Conservation (phyloP, 2,797 vertebrate genomes). For the Sparus aurata region DNA sequence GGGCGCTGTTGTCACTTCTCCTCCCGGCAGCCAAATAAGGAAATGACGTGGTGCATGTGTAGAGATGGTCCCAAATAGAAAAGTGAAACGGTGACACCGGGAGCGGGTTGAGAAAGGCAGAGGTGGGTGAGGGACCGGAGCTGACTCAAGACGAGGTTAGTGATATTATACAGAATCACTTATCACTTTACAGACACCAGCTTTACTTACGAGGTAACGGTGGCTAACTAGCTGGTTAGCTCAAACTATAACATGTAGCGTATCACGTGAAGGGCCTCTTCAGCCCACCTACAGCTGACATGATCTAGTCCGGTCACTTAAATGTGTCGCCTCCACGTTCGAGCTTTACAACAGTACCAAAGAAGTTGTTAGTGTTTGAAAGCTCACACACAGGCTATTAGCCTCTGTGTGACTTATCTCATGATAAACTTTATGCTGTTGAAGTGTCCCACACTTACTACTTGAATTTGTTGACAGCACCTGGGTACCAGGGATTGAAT, state of each 20-base stretch:
- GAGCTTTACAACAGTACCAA: no score
- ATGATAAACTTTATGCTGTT: no score
- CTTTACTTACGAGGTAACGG: no score
- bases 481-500: no score
- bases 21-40: slow-evolving; percentile 72
- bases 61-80: slow-evolving; percentile 53
- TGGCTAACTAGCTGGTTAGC: not conserved
- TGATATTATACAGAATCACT: not conserved
- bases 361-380: no score
- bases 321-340: no score
- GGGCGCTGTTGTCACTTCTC: slow-evolving; percentile 25
- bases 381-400: no score
- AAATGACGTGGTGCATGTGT: slow-evolving; percentile 75
- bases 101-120: slow-evolving; percentile 7
- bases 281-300: not conserved
- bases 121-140: slow-evolving; percentile 4
- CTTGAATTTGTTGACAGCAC: no score
- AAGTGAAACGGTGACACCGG: not conserved
- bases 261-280: slow-evolving; percentile 25
- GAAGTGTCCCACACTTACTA: no score
- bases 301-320: not conserved
- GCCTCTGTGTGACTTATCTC: no score
- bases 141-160: slow-evolving; percentile 46
- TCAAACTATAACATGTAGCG: not conserved
- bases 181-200: rapidly evolving